Evolutionary conservation across 2,797 vertebrate genomes (phyloP).

Genomic region (Enteromius radiatus): DNA sequence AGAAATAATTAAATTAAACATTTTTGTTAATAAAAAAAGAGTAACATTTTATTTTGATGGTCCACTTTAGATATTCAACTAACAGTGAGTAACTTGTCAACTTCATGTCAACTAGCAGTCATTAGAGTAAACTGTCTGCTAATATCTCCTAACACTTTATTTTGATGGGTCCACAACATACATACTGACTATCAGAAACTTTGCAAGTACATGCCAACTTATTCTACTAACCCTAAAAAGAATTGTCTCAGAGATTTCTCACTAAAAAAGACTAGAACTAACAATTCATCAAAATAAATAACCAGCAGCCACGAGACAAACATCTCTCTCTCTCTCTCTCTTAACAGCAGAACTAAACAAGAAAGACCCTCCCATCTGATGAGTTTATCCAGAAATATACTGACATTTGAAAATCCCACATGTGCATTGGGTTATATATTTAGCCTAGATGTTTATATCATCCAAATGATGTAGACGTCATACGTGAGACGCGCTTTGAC

Average conservation of each 20-base stretch:
- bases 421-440: slow-evolving; percentile 42
- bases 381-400: slow-evolving; percentile 51
- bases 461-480: slow-evolving; percentile 18
- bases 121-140: no score
- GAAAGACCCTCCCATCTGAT: not conserved
- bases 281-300: not conserved
- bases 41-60: no score
- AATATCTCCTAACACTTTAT: no score
- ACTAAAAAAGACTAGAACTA: not conserved
- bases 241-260: not conserved
- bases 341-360: slow-evolving; percentile 6
- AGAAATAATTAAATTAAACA: not conserved
- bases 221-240: no score
- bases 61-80: no score
- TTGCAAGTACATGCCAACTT: no score
- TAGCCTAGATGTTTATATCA: slow-evolving; percentile 41
- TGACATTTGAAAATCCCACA: slow-evolving; percentile 53
- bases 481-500: slow-evolving; percentile 49
- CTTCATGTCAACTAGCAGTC: no score
- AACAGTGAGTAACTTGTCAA: no score
- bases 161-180: no score
- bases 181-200: no score
- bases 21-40: not conserved
- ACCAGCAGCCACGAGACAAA: not conserved
- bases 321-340: not conserved